Conservation (phyloP, 2,113 vertebrate species). For the Pygoscelis adeliae region DNA sequence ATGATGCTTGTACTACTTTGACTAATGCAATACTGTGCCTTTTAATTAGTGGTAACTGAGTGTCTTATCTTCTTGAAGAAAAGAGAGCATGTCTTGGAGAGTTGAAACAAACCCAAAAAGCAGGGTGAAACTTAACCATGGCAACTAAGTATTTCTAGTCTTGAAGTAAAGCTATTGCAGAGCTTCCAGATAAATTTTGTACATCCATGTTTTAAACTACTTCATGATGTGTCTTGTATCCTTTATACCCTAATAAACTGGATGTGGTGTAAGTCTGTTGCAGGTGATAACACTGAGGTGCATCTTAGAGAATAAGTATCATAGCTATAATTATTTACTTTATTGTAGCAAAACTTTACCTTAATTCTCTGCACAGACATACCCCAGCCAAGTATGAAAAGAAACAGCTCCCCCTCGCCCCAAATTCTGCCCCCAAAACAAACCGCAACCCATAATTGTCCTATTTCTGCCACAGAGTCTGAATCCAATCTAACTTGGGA, state of each 20-base stretch:
- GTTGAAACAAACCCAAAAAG: not conserved
- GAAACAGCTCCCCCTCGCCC: fast-evolving
- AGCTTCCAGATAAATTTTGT: not conserved
- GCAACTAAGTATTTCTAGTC: not conserved
- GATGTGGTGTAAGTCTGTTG: not conserved
- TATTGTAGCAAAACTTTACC: not conserved
- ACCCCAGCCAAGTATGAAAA: not conserved
- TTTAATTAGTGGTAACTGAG: not conserved
- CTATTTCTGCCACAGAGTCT: not conserved
- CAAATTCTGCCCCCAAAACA: not conserved
- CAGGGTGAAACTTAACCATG: not conserved
- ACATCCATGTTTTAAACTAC: not conserved
- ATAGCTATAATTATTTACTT: not conserved
- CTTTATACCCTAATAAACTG: not conserved
- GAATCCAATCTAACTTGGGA: not conserved
- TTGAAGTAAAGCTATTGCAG: not conserved
- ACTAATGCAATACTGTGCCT: not conserved
- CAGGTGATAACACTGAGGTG: not conserved
- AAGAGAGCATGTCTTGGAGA: not conserved
- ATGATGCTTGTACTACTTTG: not conserved
- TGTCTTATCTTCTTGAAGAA: not conserved
- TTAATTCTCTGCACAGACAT: not conserved
- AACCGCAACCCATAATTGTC: fast-evolving
- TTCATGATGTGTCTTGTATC: not conserved
- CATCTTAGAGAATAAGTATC: not conserved